Percentiles rank a stretch among this genome's conserved stretches.
Evolutionary conservation across 2,797 vertebrate species (phyloP).

Genomic region (Poeciliopsis presidionis): DNA sequence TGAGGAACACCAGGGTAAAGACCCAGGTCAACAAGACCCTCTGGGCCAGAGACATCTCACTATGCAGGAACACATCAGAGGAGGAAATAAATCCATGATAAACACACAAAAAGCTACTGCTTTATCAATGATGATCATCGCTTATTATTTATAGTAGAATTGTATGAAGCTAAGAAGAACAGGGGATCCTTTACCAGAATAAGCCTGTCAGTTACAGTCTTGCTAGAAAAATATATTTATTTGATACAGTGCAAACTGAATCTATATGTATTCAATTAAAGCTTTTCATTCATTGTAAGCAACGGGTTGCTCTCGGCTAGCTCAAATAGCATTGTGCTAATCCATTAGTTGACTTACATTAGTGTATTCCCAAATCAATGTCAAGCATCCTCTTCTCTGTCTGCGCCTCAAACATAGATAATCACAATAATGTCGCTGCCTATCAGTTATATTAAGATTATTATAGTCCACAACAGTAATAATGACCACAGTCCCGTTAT

Average conservation of each 20-base stretch:
- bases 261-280: accelerated
- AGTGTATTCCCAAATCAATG: neutral
- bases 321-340: conserved; percentile 43
- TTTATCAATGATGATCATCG: neutral
- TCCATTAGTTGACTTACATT: conserved; percentile 33
- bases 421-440: neutral
- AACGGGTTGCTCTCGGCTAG: conserved; percentile 42
- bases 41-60: conserved; percentile 96
- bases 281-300: conserved; percentile 18
- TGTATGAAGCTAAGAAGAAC: neutral
- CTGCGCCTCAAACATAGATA: neutral
- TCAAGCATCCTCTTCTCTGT: neutral
- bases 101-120: neutral
- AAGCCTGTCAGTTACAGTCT: neutral
- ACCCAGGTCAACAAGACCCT: conserved; percentile 96
- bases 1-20: conserved; percentile 93
- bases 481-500: conserved; percentile 58
- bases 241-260: neutral
- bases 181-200: neutral
- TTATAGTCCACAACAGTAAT: neutral
- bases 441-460: conserved; percentile 16
- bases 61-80: conserved; percentile 66
- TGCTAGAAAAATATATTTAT: neutral
- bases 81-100: neutral
- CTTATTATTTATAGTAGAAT: too few relatives aligned